phyloP scores from a whole-genome alignment of 2,888 invertebrate genomes.

The Empis stercorea region DNA sequence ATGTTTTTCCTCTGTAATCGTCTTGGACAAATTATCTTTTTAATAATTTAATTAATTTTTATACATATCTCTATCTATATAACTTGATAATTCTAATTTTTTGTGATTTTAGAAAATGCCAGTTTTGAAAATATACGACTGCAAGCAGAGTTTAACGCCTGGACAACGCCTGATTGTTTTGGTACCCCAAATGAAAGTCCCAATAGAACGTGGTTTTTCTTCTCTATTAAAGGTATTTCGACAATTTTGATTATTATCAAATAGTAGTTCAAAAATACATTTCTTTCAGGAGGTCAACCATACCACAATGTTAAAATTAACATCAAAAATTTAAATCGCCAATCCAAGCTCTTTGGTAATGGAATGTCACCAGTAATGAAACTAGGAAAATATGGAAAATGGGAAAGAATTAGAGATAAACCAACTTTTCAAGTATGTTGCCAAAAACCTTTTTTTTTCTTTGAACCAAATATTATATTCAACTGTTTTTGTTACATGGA shows the following conservation, averaged over 20 bases:
- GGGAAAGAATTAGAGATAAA: slow-evolving; percentile 73
- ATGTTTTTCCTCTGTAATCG: too few relatives aligned
- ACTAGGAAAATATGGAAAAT: slow-evolving; percentile 62
- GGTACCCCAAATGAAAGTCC: slow-evolving; percentile 81
- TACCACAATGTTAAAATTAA: slow-evolving; percentile 59
- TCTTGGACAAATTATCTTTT: too few relatives aligned
- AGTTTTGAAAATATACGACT: neutral
- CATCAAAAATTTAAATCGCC: slow-evolving; percentile 76
- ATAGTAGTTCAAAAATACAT: neutral
- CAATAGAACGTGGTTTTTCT: slow-evolving; percentile 87
- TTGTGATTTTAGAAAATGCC: too few relatives aligned
- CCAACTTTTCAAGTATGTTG: slow-evolving; percentile 58
- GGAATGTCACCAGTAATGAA: slow-evolving; percentile 78
- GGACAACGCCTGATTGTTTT: slow-evolving; percentile 81
- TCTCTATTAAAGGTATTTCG: slow-evolving; percentile 52
- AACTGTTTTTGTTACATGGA: neutral
- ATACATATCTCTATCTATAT: too few relatives aligned
- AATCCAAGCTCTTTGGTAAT: slow-evolving; percentile 81
- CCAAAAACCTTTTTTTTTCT: neutral
- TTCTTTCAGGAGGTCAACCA: slow-evolving; percentile 36
- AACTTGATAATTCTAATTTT: too few relatives aligned
- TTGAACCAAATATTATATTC: neutral
- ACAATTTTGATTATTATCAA: neutral
- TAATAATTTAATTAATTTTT: too few relatives aligned
- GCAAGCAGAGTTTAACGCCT: slow-evolving; percentile 71